phyloP scores from a whole-genome alignment of 2,797 vertebrate species.

The Hydrocynus forskahlii region DNA sequence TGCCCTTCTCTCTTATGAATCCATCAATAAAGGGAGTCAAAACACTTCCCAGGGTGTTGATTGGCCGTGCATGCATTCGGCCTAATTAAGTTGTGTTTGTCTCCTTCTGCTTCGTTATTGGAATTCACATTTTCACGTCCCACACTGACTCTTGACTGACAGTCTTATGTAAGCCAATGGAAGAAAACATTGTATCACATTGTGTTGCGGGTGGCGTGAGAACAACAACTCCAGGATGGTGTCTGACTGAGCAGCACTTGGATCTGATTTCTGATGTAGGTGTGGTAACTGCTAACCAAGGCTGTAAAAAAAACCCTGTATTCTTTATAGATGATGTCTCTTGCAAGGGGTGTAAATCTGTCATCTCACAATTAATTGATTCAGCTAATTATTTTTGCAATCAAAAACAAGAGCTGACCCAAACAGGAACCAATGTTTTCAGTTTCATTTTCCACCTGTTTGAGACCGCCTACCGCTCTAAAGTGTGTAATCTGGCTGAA shows the following conservation, averaged over 20 bases:
- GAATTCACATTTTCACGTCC: slow-evolving; percentile 18
- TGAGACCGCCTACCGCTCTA: too few species aligned
- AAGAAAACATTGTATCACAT: not conserved
- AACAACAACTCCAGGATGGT: not conserved
- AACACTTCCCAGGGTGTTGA: slow-evolving; percentile 35
- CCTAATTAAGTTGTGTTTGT: slow-evolving; percentile 43
- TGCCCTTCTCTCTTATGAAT: slow-evolving; percentile 18
- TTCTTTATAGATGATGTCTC: not conserved
- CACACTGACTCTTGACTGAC: slow-evolving; percentile 25
- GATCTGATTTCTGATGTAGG: not conserved
- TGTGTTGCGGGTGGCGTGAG: not conserved
- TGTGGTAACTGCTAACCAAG: slow-evolving; percentile 7
- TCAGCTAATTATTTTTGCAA: too few species aligned
- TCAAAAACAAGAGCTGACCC: too few species aligned
- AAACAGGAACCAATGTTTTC: too few species aligned
- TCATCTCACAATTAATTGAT: not conserved
- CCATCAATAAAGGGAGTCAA: slow-evolving; percentile 41
- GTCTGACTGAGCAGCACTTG: not conserved
- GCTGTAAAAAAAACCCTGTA: too few species aligned
- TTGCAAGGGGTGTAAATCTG: not conserved
- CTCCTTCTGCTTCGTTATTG: slow-evolving; percentile 6
- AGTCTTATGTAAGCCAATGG: slow-evolving; percentile 6
- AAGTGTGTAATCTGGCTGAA: too few species aligned
- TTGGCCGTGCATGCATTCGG: slow-evolving; percentile 32
- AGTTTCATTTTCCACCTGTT: too few species aligned